These are phyloP conservation scores for Drosophila dunni DNA, from an alignment of 1,140 invertebrate genomes.

Conservation along the genomic window DNA sequence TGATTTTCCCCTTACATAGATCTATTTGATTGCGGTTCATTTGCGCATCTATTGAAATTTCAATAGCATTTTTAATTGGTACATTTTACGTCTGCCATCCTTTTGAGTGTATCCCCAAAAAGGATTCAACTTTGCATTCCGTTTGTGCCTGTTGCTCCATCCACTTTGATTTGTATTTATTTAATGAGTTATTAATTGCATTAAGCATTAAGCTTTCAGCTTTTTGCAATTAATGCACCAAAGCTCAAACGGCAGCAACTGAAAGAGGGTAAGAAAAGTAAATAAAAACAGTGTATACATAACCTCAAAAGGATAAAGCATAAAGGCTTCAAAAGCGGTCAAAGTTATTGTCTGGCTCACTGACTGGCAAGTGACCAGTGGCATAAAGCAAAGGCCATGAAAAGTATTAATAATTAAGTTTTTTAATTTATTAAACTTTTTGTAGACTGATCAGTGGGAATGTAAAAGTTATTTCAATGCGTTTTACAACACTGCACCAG, in stretches of 20 bases:
- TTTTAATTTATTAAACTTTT: no score
- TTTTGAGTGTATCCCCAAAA: slow-evolving; percentile 51
- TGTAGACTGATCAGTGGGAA: no score
- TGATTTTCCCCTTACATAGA: slow-evolving; percentile 19
- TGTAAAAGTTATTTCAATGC: no score
- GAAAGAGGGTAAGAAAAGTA: background rate
- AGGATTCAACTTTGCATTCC: slow-evolving; percentile 19
- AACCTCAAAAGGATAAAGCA: slow-evolving; percentile 11
- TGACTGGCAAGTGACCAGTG: slow-evolving; percentile 11
- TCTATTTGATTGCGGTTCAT: slow-evolving; percentile 66
- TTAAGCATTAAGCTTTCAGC: slow-evolving; percentile 54
- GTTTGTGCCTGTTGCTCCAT: slow-evolving; percentile 31
- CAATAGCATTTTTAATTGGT: slow-evolving; percentile 80
- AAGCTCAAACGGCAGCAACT: background rate
- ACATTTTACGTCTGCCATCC: slow-evolving; percentile 77
- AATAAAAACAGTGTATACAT: background rate
- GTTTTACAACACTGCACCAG: no score
- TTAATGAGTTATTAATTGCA: slow-evolving; percentile 82
- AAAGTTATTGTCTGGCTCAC: slow-evolving; percentile 12
- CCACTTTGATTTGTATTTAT: slow-evolving; percentile 83
- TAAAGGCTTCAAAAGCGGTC: slow-evolving; percentile 23
- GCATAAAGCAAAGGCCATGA: background rate
- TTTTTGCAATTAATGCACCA: slow-evolving; percentile 35
- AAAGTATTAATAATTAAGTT: no score
- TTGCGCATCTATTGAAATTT: slow-evolving; percentile 74